Base-by-base conservation (phyloP, 2,113 vertebrate species). In the Gopherus evgoodei region DNA sequence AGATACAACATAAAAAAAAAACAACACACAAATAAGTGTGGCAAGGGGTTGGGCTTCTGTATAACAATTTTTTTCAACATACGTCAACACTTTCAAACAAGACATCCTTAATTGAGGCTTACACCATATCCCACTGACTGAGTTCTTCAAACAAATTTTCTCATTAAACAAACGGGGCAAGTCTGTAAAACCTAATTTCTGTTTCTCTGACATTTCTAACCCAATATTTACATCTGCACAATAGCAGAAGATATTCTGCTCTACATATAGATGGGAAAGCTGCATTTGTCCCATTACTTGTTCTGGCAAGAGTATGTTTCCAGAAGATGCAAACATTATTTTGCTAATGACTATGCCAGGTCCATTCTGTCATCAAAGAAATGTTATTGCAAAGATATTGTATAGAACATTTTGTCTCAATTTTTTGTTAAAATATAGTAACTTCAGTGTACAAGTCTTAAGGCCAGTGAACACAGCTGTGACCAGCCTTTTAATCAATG, bases 1-100 rank as follows among this genome's bases (percentile, higher is more conserved):
- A 88, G 82, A 86, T 14, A 47, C 93, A 96, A 91, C 81, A 8
- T 35, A 93, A 93, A 89, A 52, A 52, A 91, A 96, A 91, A 93
- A 93, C 86, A 52, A 52, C 90, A 97, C 25, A 93, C 88, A 88
- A 35, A 54, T 11, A 88, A 92, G n/a, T 8, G 16, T 0, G 1
- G 59, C 75, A 35, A 96, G 11, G 2, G 47, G 47, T 0, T 91
- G 14, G 16, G 69, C 53, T 94, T 87, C 91, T 42, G 12, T 50
- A 79, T 86, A 96, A 95, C 57, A 42, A 52, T 2, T 5, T 81
- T 85, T 82, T 76, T 93, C 87, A 91, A 87, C 25, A 8, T 50
- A 90, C 1, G 87, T 62, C 90, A 95, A 93, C 87, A 89, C 11
- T 31, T 83, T 54, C 75, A 91, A 96, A 92, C 9, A 81, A 54